A percentile compares a stretch with the other conserved stretches of the same genome.
Evolutionary conservation across 2,888 invertebrate species (phyloP).

Genomic region (Lapara coniferarum): DNA sequence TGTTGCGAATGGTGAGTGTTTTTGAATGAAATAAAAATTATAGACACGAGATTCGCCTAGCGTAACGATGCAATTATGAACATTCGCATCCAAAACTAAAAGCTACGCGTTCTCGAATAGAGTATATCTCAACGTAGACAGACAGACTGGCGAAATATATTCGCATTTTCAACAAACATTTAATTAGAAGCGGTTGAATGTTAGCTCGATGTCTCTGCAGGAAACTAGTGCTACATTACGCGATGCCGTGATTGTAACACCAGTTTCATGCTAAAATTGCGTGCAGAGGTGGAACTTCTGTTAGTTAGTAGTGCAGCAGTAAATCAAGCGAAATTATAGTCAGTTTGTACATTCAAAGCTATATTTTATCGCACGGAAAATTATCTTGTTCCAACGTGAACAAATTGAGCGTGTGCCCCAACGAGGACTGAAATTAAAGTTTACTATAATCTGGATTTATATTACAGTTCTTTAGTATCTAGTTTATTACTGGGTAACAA

Average conservation of each 20-base stretch:
- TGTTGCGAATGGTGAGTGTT: slow-evolving; percentile 14
- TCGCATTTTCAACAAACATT: background rate
- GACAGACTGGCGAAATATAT: background rate
- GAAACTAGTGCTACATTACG: slow-evolving; percentile 45
- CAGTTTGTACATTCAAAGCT: slow-evolving; percentile 49
- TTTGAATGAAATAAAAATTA: slow-evolving; percentile 33
- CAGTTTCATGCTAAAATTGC: slow-evolving; percentile 62
- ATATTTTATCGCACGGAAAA: slow-evolving; percentile 63
- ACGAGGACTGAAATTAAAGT: slow-evolving; percentile 46
- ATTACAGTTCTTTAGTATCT: slow-evolving; percentile 11
- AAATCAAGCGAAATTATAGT: slow-evolving; percentile 69
- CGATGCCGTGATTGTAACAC: slow-evolving; percentile 43
- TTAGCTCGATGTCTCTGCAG: slow-evolving; percentile 27
- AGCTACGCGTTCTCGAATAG: background rate
- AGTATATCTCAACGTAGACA: no score
- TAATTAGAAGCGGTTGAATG: slow-evolving; percentile 10
- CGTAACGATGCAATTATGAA: slow-evolving; percentile 3
- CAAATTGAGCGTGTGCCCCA: slow-evolving; percentile 45
- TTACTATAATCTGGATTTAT: slow-evolving; percentile 28
- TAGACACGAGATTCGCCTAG: slow-evolving; percentile 28
- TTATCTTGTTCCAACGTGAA: slow-evolving; percentile 60
- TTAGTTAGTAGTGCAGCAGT: slow-evolving; percentile 56
- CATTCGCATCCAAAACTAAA: background rate
- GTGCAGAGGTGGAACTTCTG: slow-evolving; percentile 58
- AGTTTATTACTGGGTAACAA: background rate